Conservation (phyloP, 1,140 invertebrate species). For the silkworm (Bombyx mori) region DNA sequence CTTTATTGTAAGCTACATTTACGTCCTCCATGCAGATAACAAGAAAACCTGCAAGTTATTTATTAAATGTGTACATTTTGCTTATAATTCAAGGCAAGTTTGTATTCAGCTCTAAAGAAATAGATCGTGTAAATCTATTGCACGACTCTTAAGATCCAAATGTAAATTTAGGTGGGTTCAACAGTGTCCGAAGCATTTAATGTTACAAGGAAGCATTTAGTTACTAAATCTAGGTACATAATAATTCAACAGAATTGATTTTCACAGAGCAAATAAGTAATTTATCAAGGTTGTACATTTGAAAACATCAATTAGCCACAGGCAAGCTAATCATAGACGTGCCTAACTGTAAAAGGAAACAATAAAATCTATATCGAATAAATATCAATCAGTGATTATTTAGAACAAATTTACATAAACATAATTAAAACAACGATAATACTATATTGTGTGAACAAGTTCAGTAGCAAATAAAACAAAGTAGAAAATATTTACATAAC, state of each 20-base stretch:
- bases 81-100: conserved; percentile 6
- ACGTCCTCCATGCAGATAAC: too few relatives aligned
- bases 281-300: too few relatives aligned
- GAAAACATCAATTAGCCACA: conserved; percentile 21
- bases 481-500: conserved; percentile 62
- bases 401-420: conserved; percentile 57
- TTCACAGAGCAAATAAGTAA: conserved; percentile 17
- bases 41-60: too few relatives aligned
- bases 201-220: conserved; percentile 20
- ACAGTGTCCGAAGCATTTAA: conserved; percentile 35
- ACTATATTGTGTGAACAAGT: conserved; percentile 47
- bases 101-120: conserved; percentile 3
- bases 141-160: neutral
- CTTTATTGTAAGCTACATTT: neutral
- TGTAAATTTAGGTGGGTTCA: conserved; percentile 31
- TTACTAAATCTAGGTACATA: conserved; percentile 35
- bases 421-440: conserved; percentile 67
- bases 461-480: conserved; percentile 52
- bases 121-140: neutral
- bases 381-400: conserved; percentile 55
- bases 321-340: conserved; percentile 11
- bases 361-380: conserved; percentile 53
- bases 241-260: conserved; percentile 22
- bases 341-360: conserved; percentile 49
- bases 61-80: neutral